Evolutionary conservation across 2,113 vertebrate genomes (phyloP), one percentile per base, ranked within the genome.

Genomic region (Corvus moneduloides): DNA sequence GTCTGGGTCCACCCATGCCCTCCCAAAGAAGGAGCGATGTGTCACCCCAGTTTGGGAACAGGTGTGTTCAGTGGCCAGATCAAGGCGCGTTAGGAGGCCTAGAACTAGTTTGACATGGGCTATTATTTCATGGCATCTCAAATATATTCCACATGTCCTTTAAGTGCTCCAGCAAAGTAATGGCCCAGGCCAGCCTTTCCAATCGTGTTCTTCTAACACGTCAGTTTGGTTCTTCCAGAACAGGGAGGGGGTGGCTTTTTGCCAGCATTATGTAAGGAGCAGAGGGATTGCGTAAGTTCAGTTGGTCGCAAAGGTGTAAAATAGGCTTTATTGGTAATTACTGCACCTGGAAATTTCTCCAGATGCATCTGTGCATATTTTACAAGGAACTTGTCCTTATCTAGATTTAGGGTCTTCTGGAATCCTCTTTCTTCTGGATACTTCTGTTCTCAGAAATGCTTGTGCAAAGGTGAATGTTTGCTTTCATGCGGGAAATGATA

Each of bases 61-160:
- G 90, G 90, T 88, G 90, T 95, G 94, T 96, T 95, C 93, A 93
- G 94, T 95, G 94, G 95, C 90, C 93, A 96, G 85, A 92, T 89
- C 90, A 92, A 93, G 94, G 90, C 4, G 0, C 8, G 0, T 80
- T 86, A 81, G 71, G 52, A 97, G 76, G 76, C 88, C 69, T 54
- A 59, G 90, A 96, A 96, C 92, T 89, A 88, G 93, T 92, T 93
- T 94, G 90, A 78, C 93, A 55, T 5, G 63, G 63, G 61, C 66
- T 96, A 96, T 97, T 95, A 96, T 89, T 96, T 90, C 92, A 89
- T 54, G 85, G 85, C 88, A 93, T 74, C 93, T 92, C 54, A 75
- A 94, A 64, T 39, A 20, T 94, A 96, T 94, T 95, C 88, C 90
- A 67, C 79, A 77, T 35, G 67, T 94, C 79, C 94, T 92, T 94